Evolutionary conservation across 2,113 vertebrate species (phyloP), one percentile per base, ranked within the genome.

Genomic region (Corvus moneduloides): DNA sequence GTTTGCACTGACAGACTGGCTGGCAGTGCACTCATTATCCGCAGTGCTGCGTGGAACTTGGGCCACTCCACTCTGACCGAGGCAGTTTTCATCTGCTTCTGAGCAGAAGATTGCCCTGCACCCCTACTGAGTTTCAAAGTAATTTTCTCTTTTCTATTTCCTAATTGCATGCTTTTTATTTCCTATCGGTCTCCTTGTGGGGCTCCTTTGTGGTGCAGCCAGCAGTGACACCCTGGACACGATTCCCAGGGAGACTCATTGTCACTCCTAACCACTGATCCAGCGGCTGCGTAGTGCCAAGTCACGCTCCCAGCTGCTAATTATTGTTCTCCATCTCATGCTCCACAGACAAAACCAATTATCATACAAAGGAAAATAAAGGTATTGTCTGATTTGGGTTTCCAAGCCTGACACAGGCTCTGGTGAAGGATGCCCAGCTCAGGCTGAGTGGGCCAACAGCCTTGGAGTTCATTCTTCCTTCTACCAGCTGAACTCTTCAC

Each of bases 91-190:
- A 94, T 91, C 72, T 95, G 49, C 58, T 74, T 48, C 92, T 49
- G 66, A 96, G 86, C 59, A 79, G 39, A 12, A 21, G 49, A 87
- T 59, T 85, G 89, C 93, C 46, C 19, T 21, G 90, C 73, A 96
- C 51, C 67, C 90, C 94, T 75, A 59, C 73, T 39, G 95, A 79
- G 91, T 55, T 95, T 78, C 91, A 96, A 95, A 96, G 92, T 89
- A n/a, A 96, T 96, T 83, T 92, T 91, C 15, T 3, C 66, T 75
- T 97, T 92, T 93, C 51, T 87, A 79, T 87, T 90, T 69, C 56
- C 62, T 97, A 96, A 97, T 96, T 95, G 93, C 84, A 94, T 11
- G 24, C 11, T 84, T 96, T 94, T 86, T 56, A 93, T 89, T 87
- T 91, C 86, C 68, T 75, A 54, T 37, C 75, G 41, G 71, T 61